phyloP scores from a whole-genome alignment of 2,113 vertebrate genomes.

The Tursiops truncatus region DNA sequence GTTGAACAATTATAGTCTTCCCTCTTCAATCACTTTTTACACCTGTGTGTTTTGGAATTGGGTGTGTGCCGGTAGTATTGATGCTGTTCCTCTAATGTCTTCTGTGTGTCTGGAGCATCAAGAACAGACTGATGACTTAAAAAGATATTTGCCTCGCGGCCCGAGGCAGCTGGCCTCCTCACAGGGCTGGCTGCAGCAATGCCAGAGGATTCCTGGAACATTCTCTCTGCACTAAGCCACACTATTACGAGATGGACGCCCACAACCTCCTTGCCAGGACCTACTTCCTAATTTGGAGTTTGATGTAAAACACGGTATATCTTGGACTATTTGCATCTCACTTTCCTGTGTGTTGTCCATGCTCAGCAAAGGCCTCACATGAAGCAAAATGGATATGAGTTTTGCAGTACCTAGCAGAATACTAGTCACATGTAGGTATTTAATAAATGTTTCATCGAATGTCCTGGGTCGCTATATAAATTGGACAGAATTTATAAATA shows the following conservation, averaged over 20 bases:
- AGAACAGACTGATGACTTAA: background rate
- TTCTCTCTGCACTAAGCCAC: background rate
- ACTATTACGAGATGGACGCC: background rate
- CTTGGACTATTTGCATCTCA: background rate
- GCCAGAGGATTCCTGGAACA: constrained; percentile 19
- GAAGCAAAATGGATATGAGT: background rate
- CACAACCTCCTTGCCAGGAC: background rate
- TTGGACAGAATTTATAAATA: constrained; percentile 4
- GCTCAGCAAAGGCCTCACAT: background rate
- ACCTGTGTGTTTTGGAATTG: background rate
- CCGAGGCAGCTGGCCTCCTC: background rate
- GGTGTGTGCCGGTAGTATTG: constrained; percentile 26
- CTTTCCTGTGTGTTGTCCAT: background rate
- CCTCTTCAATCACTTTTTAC: background rate
- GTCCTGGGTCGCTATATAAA: background rate
- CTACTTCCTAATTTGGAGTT: background rate
- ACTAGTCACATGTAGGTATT: background rate
- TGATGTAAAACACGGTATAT: background rate
- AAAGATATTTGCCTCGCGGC: background rate
- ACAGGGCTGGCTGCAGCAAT: background rate
- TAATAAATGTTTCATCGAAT: background rate
- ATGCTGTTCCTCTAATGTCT: background rate
- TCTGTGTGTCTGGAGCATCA: background rate
- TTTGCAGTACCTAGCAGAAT: background rate
- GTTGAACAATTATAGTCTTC: background rate